Conservation (phyloP, 2,797 vertebrate genomes). For the Catostomus latipinnis region DNA sequence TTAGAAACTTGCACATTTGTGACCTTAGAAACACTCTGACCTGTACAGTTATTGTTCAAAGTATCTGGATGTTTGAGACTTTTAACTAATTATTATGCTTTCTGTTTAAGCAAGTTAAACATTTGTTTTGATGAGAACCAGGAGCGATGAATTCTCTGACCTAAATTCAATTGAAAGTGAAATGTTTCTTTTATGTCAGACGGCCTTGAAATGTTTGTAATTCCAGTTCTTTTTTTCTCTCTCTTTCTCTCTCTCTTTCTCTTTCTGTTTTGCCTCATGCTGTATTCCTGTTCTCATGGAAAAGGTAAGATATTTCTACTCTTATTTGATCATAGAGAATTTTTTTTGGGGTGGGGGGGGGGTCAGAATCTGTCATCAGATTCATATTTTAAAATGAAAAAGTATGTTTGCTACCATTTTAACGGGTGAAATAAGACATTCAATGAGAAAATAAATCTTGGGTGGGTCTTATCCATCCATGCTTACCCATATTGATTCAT, state of each 20-base stretch:
- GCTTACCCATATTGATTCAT: no score
- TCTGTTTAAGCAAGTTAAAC: not conserved
- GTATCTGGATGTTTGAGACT: constrained; percentile 9
- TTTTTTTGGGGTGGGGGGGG: not conserved
- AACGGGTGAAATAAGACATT: not conserved
- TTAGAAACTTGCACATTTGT: constrained; percentile 16
- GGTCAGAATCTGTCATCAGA: not conserved
- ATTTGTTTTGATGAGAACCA: constrained; percentile 11
- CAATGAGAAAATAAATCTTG: not conserved
- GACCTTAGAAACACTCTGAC: constrained; percentile 30
- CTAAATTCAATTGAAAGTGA: constrained; percentile 4
- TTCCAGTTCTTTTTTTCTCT: not conserved
- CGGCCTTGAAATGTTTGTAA: constrained; percentile 40
- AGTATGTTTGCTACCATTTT: not conserved
- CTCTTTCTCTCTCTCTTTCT: constrained; percentile 41
- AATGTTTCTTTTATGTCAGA: constrained; percentile 26
- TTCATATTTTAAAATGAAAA: not conserved
- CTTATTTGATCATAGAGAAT: not conserved
- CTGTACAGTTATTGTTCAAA: constrained; percentile 43
- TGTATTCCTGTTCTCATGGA: constrained; percentile 18
- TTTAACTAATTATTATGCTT: not conserved
- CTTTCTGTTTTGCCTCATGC: constrained; percentile 47
- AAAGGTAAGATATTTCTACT: constrained; percentile 61
- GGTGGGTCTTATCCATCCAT: no score
- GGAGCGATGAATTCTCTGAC: not conserved